These are phyloP conservation scores for Psettodes erumei DNA, from an alignment of 2,113 vertebrate species.

Conservation along the genomic window DNA sequence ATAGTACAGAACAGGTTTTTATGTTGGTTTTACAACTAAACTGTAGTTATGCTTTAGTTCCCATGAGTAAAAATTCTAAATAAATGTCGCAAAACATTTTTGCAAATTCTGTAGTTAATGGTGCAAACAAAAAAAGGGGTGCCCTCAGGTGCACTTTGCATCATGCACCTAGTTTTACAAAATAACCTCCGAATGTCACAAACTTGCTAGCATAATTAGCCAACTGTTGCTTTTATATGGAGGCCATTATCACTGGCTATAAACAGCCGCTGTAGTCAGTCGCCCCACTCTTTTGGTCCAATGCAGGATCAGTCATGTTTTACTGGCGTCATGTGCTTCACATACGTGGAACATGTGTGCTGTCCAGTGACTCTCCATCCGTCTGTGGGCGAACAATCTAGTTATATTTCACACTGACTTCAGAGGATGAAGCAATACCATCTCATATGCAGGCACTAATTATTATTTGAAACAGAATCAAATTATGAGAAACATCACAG, in stretches of 20 bases:
- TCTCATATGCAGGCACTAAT: background rate
- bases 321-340: constrained; percentile 77
- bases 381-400: constrained; percentile 17
- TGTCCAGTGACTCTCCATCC: constrained; percentile 24
- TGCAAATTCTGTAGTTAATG: background rate
- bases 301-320: constrained; percentile 70
- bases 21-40: no score
- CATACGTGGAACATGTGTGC: constrained; percentile 79
- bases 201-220: constrained; percentile 74
- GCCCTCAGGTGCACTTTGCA: constrained; percentile 8
- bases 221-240: constrained; percentile 79
- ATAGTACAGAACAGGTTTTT: no score
- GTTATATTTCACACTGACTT: constrained; percentile 18
- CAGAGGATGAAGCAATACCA: background rate
- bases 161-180: constrained; percentile 19
- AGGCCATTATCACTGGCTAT: constrained; percentile 83
- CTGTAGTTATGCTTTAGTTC: background rate
- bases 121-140: background rate
- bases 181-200: constrained; percentile 51
- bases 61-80: background rate
- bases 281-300: constrained; percentile 62
- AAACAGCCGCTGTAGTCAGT: constrained; percentile 78
- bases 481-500: constrained; percentile 18
- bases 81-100: no score
- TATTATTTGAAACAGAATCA: constrained; percentile 6